Conservation (phyloP, 2,888 invertebrate species). For the Erpobdella octoculata region DNA sequence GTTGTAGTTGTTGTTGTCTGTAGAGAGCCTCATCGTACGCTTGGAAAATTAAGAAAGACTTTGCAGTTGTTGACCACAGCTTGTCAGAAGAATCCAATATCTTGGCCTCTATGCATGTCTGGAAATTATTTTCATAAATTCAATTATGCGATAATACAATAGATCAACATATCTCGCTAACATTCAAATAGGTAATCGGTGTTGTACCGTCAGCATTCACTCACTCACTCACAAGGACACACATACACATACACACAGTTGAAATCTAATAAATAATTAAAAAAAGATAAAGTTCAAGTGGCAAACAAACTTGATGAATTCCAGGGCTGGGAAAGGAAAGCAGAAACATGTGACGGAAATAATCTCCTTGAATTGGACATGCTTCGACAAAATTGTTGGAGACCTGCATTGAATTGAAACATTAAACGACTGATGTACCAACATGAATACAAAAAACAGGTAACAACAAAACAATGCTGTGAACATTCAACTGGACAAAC, state of each 20-base stretch:
- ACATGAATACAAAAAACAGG: too few relatives aligned
- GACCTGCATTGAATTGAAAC: too few relatives aligned
- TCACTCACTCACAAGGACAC: too few relatives aligned
- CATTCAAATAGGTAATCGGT: too few relatives aligned
- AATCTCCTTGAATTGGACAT: conserved; percentile 66
- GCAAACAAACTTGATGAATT: conserved; percentile 56
- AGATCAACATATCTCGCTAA: too few relatives aligned
- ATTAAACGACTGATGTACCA: not conserved
- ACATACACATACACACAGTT: not conserved
- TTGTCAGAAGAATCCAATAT: conserved; percentile 5
- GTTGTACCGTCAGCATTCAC: too few relatives aligned
- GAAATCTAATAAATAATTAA: too few relatives aligned
- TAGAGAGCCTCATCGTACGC: conserved; percentile 16
- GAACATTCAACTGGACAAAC: too few relatives aligned
- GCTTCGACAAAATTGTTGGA: conserved; percentile 35
- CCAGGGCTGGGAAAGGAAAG: conserved; percentile 60
- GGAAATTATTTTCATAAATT: conserved; percentile 8
- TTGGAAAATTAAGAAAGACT: conserved; percentile 13
- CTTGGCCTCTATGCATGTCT: conserved; percentile 17
- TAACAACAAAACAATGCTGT: too few relatives aligned
- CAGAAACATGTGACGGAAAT: conserved; percentile 84
- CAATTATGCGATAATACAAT: not conserved
- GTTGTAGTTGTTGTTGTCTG: conserved; percentile 11
- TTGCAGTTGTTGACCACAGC: conserved; percentile 14
- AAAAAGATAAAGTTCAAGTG: too few relatives aligned